A percentile compares a stretch with the other conserved stretches of the same genome.
Conservation (phyloP, 2,888 invertebrate genomes). For the Agrilus cyanescens region DNA sequence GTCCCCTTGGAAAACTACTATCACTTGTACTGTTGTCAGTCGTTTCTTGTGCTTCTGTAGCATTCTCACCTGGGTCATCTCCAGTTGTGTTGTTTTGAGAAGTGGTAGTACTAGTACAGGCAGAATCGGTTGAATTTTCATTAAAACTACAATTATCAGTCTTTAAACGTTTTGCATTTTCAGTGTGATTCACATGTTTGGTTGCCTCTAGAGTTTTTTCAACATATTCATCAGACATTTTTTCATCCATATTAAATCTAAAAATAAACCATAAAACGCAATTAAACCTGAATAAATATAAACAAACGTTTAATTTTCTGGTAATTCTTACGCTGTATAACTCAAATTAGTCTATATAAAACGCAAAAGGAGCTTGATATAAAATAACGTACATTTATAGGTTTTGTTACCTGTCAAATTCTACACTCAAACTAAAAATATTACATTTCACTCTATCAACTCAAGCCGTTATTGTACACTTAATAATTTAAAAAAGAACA, state of each 20-base stretch:
- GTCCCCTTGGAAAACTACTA: slow-evolving; percentile 18
- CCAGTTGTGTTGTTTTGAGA: slow-evolving; percentile 4
- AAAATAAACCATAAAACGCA: slow-evolving; percentile 21
- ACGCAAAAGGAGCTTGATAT: too few relatives aligned
- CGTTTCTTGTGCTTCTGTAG: slow-evolving; percentile 20
- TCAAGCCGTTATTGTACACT: too few relatives aligned
- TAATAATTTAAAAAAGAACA: too few relatives aligned
- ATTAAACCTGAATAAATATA: slow-evolving; percentile 2
- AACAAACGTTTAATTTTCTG: too few relatives aligned
- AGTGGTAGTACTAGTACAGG: slow-evolving; percentile 10
- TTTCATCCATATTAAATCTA: slow-evolving; percentile 24
- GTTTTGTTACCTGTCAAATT: too few relatives aligned
- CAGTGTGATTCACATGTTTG: slow-evolving; percentile 6
- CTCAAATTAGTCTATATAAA: too few relatives aligned
- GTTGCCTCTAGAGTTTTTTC: slow-evolving; percentile 5
- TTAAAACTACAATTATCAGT: slow-evolving; percentile 16
- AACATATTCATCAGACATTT: slow-evolving; percentile 19
- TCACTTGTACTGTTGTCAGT: slow-evolving; percentile 21
- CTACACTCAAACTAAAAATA: too few relatives aligned
- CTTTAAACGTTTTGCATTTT: slow-evolving; percentile 24
- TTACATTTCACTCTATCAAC: too few relatives aligned
- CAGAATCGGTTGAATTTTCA: slow-evolving; percentile 21
- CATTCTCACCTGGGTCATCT: not conserved
- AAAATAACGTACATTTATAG: too few relatives aligned
- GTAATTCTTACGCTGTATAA: too few relatives aligned